A percentile compares a stretch with the other conserved stretches of the same genome.
Conservation (phyloP, 2,113 vertebrate genomes). For the Sterrhoptilus dennistouni region DNA sequence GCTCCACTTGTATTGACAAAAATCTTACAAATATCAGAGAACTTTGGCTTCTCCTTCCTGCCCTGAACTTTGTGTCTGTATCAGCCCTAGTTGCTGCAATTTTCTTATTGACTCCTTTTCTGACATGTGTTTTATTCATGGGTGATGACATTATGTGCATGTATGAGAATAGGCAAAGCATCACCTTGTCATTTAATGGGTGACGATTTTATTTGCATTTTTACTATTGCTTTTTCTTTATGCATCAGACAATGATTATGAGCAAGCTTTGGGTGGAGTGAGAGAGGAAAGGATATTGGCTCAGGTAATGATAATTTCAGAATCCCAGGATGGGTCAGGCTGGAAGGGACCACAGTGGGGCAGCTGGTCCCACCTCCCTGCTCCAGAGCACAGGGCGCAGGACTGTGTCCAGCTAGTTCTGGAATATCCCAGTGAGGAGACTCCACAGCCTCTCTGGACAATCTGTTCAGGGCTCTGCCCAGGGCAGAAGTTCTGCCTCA, state of each 20-base stretch:
- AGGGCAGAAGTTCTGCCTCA: background rate
- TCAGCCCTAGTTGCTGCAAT: background rate
- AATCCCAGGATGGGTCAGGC: background rate
- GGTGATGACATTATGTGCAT: background rate
- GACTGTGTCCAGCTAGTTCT: accelerated
- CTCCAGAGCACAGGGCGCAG: background rate
- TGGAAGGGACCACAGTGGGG: background rate
- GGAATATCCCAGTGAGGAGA: background rate
- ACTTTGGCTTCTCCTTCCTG: background rate
- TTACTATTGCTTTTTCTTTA: background rate
- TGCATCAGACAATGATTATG: background rate
- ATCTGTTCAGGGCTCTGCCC: background rate
- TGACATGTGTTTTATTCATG: background rate
- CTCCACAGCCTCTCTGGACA: background rate
- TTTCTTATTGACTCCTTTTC: background rate
- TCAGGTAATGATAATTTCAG: background rate
- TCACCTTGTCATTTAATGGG: background rate
- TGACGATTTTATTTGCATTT: background rate
- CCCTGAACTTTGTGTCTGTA: background rate
- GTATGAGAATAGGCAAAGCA: background rate
- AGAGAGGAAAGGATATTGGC: background rate
- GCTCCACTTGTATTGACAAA: background rate
- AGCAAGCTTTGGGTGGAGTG: background rate
- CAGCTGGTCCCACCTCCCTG: background rate
- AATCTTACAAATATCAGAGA: background rate